Evolutionary conservation across 2,888 invertebrate species (phyloP).

Genomic region (Gasteruption jaculator): DNA sequence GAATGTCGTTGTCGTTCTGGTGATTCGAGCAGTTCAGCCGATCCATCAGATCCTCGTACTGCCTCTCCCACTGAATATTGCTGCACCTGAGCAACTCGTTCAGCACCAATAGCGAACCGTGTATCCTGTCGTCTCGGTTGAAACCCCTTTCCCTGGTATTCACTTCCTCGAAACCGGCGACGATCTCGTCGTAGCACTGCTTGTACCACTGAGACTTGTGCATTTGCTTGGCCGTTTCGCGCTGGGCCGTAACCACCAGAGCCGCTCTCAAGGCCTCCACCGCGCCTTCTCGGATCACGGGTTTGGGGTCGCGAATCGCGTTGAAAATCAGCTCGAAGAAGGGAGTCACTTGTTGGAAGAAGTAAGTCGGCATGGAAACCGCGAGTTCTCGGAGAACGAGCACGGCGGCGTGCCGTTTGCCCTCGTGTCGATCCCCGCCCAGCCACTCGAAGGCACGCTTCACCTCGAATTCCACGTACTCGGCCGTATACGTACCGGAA

Average conservation of each 20-base stretch:
- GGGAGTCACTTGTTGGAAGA: constrained; percentile 89
- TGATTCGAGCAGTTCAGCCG: constrained; percentile 52
- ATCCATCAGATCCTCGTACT: constrained; percentile 69
- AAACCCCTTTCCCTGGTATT: constrained; percentile 69
- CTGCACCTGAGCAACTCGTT: constrained; percentile 91
- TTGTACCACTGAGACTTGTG: constrained; percentile 89
- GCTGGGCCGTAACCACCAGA: constrained; percentile 88
- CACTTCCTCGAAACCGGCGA: constrained; percentile 70
- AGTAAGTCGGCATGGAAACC: constrained; percentile 93
- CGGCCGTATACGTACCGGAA: constrained; percentile 90
- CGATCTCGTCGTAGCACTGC: constrained; percentile 89
- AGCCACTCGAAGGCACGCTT: constrained; percentile 95
- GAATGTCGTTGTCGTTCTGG: constrained; percentile 54
- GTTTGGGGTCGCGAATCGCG: constrained; percentile 87
- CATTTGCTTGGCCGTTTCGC: constrained; percentile 91
- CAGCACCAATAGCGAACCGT: constrained; percentile 86
- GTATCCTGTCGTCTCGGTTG: constrained; percentile 83
- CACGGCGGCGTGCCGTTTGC: constrained; percentile 88
- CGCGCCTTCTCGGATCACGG: constrained; percentile 86
- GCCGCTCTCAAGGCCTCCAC: constrained; percentile 94
- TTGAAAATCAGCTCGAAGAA: constrained; percentile 93
- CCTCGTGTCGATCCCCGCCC: constrained; percentile 84
- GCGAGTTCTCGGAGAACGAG: constrained; percentile 90
- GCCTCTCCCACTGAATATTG: constrained; percentile 82
- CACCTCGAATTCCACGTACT: constrained; percentile 97